phyloP scores from a whole-genome alignment of 2,113 vertebrate genomes.

The Egretta garzetta region DNA sequence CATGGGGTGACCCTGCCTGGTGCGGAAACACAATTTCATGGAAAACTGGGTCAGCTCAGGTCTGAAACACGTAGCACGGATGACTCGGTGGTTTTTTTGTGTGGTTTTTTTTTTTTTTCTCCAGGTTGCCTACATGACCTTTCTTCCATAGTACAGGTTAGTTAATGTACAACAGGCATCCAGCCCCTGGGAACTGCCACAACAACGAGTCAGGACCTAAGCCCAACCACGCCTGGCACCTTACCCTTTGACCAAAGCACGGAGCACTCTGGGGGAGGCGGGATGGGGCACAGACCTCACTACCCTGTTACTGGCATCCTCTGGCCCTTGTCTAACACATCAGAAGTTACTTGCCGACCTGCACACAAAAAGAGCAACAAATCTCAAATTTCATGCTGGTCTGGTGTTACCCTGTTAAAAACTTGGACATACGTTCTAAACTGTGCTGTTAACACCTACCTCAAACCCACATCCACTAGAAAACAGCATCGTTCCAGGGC shows the following conservation, averaged over 20 bases:
- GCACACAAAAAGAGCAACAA: not conserved
- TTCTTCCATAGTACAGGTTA: slow-evolving; percentile 17
- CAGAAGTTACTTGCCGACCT: not conserved
- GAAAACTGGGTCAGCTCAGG: slow-evolving; percentile 42
- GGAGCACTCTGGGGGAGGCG: not conserved
- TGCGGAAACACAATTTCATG: not conserved
- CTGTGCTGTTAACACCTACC: not conserved
- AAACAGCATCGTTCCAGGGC: not conserved
- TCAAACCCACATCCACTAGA: not conserved
- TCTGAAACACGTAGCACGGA: not conserved
- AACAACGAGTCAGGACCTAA: accelerated
- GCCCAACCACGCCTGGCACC: not conserved
- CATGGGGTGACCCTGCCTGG: not conserved
- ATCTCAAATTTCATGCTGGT: not conserved
- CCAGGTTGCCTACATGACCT: not conserved
- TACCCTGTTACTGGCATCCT: not conserved
- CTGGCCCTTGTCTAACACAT: not conserved
- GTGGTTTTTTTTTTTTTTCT: not conserved
- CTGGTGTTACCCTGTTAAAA: not conserved
- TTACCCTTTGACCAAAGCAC: not conserved
- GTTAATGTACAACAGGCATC: slow-evolving; percentile 39
- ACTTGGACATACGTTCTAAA: not conserved
- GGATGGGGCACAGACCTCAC: not conserved
- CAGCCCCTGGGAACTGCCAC: not conserved
- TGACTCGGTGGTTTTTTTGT: not conserved